Evolutionary conservation across 2,113 vertebrate genomes (phyloP).

Genomic region (Nanorana parkeri): DNA sequence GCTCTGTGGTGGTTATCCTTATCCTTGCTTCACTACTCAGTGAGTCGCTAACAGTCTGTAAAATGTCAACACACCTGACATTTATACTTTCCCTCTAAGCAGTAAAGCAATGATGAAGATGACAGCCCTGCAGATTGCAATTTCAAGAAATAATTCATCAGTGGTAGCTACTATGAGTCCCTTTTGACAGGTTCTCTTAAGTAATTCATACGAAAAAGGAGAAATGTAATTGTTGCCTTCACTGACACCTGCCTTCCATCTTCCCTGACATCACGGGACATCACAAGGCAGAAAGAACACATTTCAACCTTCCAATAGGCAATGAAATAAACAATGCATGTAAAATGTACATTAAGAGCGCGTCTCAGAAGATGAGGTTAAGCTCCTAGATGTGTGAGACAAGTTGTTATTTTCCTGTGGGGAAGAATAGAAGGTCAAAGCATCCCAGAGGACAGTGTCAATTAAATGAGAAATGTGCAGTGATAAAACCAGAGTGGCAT

Average conservation of each 20-base stretch:
- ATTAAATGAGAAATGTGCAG: conserved; percentile 42
- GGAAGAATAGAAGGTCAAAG: conserved; percentile 43
- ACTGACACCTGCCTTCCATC: not conserved
- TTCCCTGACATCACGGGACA: not conserved
- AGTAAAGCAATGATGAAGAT: no score
- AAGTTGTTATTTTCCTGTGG: conserved; percentile 26
- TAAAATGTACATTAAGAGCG: conserved; percentile 16
- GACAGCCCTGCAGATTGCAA: no score
- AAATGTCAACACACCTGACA: no score
- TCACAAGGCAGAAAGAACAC: not conserved
- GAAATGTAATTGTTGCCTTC: no score
- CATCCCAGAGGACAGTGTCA: conserved; percentile 46
- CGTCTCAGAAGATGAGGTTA: conserved; percentile 38
- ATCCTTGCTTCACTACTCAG: no score
- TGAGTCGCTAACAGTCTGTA: no score
- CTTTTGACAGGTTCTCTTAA: no score
- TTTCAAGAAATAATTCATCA: no score
- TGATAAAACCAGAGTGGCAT: conserved; percentile 33
- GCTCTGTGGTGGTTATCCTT: no score
- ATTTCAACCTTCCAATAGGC: not conserved
- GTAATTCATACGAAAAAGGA: no score
- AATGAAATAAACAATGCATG: not conserved
- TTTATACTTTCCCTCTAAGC: no score
- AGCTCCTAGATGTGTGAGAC: conserved; percentile 31
- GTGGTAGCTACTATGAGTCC: no score